Conservation (phyloP, 2,113 vertebrate species). For the Callocephalon fimbriatum region DNA sequence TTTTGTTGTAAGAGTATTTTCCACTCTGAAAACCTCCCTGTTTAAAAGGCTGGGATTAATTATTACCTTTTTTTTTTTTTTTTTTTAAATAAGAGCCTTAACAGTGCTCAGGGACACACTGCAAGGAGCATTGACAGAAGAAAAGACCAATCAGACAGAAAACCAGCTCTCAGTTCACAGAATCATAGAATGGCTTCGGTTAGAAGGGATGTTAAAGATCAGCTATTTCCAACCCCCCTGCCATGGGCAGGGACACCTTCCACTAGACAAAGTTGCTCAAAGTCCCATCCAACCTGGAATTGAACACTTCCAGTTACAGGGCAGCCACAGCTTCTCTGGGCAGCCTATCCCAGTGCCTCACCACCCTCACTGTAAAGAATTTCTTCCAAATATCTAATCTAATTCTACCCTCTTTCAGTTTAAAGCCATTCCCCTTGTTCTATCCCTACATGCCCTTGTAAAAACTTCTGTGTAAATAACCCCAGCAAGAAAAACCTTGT, state of each 20-base stretch:
- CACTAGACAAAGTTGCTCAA: not conserved
- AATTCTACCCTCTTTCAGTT: not conserved
- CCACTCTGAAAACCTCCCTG: not conserved
- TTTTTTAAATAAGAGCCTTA: not conserved
- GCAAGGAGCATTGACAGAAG: not conserved
- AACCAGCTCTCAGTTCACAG: not conserved
- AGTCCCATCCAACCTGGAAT: not conserved
- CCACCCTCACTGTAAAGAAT: not conserved
- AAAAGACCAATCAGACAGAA: not conserved
- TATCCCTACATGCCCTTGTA: not conserved
- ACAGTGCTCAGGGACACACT: not conserved
- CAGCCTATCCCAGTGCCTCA: not conserved
- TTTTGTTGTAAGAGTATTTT: not conserved
- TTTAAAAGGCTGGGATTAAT: not conserved
- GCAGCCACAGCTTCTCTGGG: too few species aligned
- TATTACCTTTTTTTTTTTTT: not conserved
- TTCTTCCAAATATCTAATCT: not conserved
- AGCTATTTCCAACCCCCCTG: accelerated
- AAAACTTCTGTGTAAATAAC: not conserved
- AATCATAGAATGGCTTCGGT: not conserved
- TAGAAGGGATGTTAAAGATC: not conserved
- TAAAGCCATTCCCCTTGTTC: not conserved
- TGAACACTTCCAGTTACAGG: not conserved
- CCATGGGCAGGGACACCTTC: not conserved
- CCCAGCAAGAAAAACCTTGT: not conserved